Evolutionary conservation across 1,140 invertebrate genomes (phyloP), one percentile per base, ranked within the genome.

Genomic region (Tetramorium simillimum): DNA sequence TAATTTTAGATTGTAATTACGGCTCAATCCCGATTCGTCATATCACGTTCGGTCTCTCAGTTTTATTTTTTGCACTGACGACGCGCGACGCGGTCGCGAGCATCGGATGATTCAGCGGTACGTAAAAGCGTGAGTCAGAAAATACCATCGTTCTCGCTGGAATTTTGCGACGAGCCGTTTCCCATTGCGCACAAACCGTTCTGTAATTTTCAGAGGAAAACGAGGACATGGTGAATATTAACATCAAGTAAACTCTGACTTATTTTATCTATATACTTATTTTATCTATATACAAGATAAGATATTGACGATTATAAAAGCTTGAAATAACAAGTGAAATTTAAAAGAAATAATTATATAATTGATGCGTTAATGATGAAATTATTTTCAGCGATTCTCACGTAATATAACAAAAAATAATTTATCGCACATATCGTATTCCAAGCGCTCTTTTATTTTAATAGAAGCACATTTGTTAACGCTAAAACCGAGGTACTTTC

Each of bases 1-100:
- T 76, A 65, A 69, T 86, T 69, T 46, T 76, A 49, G 16, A 85
- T 49, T 16, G 37, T 76, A 86, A 69, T 33, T 77, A 37, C 14
- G 28, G 0, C n/a, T 0, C 12, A 86, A 43, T 67, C 62, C 24
- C 51, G 28, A 81, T 81, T 70, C 21, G 46, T 70, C 49, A 69
- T 56, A 33, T 81, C 65, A 33, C 16, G 43, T 43, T 14, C n/a
- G 3, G 10, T 56, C 16, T 56, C 43, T 28, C 21, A 16, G 14
- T 40, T 70, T 70, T 56, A n/a, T n/a, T 70, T 49, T 40, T 1
- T 10, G 16, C 18, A 12, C 14, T 18, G n/a, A 81, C 46, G 46
- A 56, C 24, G 24, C 16, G 40, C 56, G 73, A 43, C 16, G 24
- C 6, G 3, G 21, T 51, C 16, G 14, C 37, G 10, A 16, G 6